A percentile compares a stretch with the other conserved stretches of the same genome.
These are phyloP conservation scores for Peucedramus taeniatus DNA, from an alignment of 2,113 vertebrate genomes.

Conservation along the genomic window DNA sequence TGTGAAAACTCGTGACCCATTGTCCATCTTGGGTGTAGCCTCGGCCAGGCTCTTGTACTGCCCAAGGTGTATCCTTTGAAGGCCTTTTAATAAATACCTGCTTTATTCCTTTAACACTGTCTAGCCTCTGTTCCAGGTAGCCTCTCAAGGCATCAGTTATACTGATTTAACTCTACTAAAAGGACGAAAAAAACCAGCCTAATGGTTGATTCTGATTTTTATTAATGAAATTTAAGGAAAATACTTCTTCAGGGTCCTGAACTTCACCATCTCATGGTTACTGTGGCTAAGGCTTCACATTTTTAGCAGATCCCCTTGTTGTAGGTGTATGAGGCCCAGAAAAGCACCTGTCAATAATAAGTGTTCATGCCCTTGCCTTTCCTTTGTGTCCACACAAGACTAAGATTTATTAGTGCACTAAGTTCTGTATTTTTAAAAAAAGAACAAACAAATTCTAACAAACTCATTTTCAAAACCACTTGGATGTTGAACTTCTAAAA, in stretches of 20 bases:
- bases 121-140: neutral
- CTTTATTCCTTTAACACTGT: neutral
- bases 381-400: neutral
- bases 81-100: neutral
- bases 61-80: neutral
- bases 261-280: neutral
- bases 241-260: neutral
- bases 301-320: neutral
- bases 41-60: neutral
- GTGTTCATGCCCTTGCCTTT: neutral
- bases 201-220: neutral
- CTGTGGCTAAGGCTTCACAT: neutral
- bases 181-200: neutral
- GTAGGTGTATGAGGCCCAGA: neutral
- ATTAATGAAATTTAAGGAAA: neutral
- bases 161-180: neutral
- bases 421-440: neutral
- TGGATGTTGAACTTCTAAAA: neutral
- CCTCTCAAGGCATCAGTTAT: neutral
- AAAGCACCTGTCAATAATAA: neutral
- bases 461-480: neutral
- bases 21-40: too few species aligned
- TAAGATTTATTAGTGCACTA: neutral
- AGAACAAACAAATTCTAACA: neutral
- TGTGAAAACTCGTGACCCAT: neutral